phyloP scores from a whole-genome alignment of 2,888 invertebrate species.

The Notocelia uddmanniana region DNA sequence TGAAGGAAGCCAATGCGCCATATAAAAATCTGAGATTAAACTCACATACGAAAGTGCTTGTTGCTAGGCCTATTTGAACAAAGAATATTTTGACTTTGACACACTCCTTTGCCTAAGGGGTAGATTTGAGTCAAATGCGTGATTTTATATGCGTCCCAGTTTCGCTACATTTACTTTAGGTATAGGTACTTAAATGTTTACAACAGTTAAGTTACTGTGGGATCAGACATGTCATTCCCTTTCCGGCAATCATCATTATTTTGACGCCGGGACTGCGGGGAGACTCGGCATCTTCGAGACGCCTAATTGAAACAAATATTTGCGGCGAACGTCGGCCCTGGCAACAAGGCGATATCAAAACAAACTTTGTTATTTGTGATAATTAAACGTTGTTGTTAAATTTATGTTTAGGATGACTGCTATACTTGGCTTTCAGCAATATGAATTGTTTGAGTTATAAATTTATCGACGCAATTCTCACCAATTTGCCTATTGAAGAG shows the following conservation, averaged over 20 bases:
- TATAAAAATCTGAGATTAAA: too few relatives aligned
- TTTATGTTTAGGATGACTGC: slow-evolving; percentile 6
- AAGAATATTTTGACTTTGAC: too few relatives aligned
- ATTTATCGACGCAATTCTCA: too few relatives aligned
- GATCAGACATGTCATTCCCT: slow-evolving; percentile 61
- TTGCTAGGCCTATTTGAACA: too few relatives aligned
- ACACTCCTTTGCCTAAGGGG: too few relatives aligned
- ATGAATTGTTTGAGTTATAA: not conserved
- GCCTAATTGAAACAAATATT: slow-evolving; percentile 84
- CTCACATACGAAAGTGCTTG: too few relatives aligned
- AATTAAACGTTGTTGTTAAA: slow-evolving; percentile 27
- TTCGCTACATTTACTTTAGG: too few relatives aligned
- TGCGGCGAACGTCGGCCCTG: slow-evolving; percentile 62
- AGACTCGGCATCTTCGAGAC: slow-evolving; percentile 64
- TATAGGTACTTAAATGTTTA: not conserved
- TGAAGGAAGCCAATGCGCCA: too few relatives aligned
- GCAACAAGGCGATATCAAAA: slow-evolving; percentile 19
- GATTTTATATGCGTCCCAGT: too few relatives aligned
- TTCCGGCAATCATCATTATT: slow-evolving; percentile 75
- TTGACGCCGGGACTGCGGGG: slow-evolving; percentile 59
- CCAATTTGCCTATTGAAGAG: too few relatives aligned
- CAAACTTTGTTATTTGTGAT: slow-evolving; percentile 30
- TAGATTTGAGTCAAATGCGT: too few relatives aligned
- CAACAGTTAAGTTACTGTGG: slow-evolving; percentile 11
- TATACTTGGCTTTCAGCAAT: slow-evolving; percentile 3